Evolutionary conservation across 2,888 invertebrate genomes (phyloP).

Genomic region (Pyrrhosoma nymphula): DNA sequence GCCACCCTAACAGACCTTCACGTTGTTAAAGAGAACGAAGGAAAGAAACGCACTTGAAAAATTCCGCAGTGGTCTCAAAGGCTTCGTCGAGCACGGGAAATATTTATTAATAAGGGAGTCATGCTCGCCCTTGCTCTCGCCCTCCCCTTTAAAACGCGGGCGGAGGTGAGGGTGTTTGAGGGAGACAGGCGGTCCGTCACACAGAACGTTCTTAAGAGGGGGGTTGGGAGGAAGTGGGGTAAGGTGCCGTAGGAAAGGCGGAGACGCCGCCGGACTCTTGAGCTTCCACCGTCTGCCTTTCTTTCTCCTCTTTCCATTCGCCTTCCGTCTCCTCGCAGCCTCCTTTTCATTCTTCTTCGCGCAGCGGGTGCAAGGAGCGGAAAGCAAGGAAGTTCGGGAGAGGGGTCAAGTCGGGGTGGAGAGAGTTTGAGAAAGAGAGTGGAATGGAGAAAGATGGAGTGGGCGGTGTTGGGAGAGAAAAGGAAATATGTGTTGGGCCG

Average conservation of each 20-base stretch:
- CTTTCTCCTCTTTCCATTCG: neutral
- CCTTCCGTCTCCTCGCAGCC: neutral
- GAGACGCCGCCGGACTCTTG: neutral
- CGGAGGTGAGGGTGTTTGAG: neutral
- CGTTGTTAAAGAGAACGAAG: neutral
- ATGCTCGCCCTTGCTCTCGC: neutral
- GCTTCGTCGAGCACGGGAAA: neutral
- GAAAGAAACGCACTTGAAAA: neutral
- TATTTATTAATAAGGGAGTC: neutral
- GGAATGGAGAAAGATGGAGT: too few species aligned
- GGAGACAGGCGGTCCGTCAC: neutral
- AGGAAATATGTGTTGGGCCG: neutral
- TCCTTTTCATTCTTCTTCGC: neutral
- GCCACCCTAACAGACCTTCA: neutral
- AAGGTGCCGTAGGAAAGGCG: neutral
- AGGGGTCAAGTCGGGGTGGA: neutral
- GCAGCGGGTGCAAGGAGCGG: neutral
- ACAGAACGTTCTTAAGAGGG: neutral
- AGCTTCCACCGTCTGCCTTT: neutral
- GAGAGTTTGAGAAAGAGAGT: neutral
- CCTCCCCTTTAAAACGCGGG: neutral
- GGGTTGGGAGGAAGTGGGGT: neutral
- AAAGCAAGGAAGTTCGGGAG: neutral
- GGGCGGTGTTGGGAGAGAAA: neutral
- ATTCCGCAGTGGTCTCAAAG: neutral